phyloP scores from a whole-genome alignment of 1,140 invertebrate genomes.

The Ridgeia piscesae region DNA sequence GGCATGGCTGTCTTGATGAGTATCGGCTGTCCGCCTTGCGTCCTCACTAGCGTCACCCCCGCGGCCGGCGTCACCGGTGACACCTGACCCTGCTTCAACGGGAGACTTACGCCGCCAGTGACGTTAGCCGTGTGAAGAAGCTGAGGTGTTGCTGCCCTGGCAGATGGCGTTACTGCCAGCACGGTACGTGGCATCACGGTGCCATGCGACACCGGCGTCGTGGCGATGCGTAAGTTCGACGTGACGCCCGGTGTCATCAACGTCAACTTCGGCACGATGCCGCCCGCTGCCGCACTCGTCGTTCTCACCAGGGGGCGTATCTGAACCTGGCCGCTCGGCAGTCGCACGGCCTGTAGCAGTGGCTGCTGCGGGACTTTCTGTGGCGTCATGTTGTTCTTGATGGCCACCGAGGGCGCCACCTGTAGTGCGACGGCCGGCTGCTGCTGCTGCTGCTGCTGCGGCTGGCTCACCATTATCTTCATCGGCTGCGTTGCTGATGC shows the following conservation, averaged over 20 bases:
- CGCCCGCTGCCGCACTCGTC: conserved; percentile 36
- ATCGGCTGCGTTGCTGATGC: conserved; percentile 20
- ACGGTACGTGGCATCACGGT: conserved; percentile 38
- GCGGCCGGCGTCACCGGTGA: neutral
- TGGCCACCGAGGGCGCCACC: conserved; percentile 35
- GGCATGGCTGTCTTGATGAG: neutral
- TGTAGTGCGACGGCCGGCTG: conserved; percentile 33
- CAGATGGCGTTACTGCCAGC: conserved; percentile 36
- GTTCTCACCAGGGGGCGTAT: conserved; percentile 23
- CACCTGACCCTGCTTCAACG: neutral
- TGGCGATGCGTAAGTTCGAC: conserved; percentile 34
- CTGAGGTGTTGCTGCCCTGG: conserved; percentile 27
- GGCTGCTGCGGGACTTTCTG: conserved; percentile 28
- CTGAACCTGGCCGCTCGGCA: conserved; percentile 27
- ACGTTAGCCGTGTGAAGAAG: conserved; percentile 26
- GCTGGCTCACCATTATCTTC: neutral
- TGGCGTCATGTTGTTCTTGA: conserved; percentile 8
- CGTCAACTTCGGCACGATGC: conserved; percentile 23
- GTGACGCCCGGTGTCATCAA: conserved; percentile 34
- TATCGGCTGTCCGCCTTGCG: neutral
- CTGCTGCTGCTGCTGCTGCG: conserved; percentile 19
- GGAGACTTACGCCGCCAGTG: no score
- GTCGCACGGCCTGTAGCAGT: conserved; percentile 21
- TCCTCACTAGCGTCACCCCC: neutral
- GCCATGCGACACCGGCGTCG: conserved; percentile 36